phyloP scores from a whole-genome alignment of 1,140 invertebrate species.

The Drosophila varians region DNA sequence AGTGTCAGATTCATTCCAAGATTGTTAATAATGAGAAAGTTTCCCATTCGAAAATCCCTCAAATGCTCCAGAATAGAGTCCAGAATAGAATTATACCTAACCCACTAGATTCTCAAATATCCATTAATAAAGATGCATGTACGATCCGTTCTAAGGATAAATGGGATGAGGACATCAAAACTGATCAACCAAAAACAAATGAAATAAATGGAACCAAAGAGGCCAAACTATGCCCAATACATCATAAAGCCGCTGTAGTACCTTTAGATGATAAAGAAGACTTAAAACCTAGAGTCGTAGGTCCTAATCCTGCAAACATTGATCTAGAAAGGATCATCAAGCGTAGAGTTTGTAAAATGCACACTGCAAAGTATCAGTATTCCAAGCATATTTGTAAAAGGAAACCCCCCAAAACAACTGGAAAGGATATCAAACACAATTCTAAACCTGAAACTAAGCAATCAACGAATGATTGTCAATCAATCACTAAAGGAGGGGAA shows the following conservation, averaged over 20 bases:
- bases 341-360: background rate
- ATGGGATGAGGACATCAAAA: background rate
- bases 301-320: background rate
- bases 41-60: background rate
- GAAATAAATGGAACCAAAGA: background rate
- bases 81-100: too few relatives aligned
- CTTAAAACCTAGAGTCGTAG: background rate
- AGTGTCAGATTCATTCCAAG: background rate
- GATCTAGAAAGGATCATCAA: background rate
- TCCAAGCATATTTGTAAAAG: background rate
- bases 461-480: background rate
- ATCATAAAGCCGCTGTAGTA: background rate
- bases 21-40: background rate
- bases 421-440: background rate
- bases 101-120: background rate
- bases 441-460: background rate
- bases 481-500: background rate
- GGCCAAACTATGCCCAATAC: background rate
- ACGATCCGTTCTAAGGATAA: too few relatives aligned
- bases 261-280: too few relatives aligned
- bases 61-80: background rate
- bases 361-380: background rate
- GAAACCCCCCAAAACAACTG: background rate
- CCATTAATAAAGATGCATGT: too few relatives aligned
- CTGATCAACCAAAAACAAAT: too few relatives aligned